Evolutionary conservation across 2,888 invertebrate genomes (phyloP).

Genomic region (Melieria crassipennis): DNA sequence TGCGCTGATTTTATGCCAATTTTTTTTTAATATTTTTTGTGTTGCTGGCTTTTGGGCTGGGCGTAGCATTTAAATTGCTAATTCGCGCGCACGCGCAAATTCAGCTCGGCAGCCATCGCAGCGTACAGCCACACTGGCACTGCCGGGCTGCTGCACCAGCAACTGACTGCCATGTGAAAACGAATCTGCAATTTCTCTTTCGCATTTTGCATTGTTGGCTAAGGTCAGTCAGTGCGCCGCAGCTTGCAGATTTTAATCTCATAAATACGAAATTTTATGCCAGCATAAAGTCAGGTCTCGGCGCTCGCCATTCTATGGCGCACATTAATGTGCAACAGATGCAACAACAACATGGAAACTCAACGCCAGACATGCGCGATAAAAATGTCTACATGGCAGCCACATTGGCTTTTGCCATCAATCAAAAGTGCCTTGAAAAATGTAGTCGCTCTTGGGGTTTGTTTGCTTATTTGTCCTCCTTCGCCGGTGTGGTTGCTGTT

Average conservation of each 20-base stretch:
- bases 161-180: neutral
- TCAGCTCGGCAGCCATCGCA: neutral
- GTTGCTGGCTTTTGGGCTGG: neutral
- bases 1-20: slow-evolving; percentile 7
- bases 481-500: too few species aligned
- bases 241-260: slow-evolving; percentile 13
- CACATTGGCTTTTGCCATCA: slow-evolving; percentile 31
- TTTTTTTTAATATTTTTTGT: too few species aligned
- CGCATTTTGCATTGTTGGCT: slow-evolving; percentile 28
- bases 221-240: slow-evolving; percentile 22
- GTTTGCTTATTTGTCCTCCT: too few species aligned
- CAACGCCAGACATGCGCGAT: slow-evolving; percentile 15
- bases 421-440: slow-evolving; percentile 31
- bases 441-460: neutral
- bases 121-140: too few species aligned
- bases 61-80: slow-evolving; percentile 22
- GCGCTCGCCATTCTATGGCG: neutral
- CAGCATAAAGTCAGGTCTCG: slow-evolving; percentile 1
- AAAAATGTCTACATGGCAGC: slow-evolving; percentile 6
- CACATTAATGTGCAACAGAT: neutral
- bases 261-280: slow-evolving; percentile 36
- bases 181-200: slow-evolving; percentile 31
- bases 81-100: slow-evolving; percentile 16
- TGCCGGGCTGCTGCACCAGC: slow-evolving; percentile 10
- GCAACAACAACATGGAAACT: slow-evolving; percentile 20